phyloP scores from a whole-genome alignment of 2,113 vertebrate genomes.

The Carassius carassius region DNA sequence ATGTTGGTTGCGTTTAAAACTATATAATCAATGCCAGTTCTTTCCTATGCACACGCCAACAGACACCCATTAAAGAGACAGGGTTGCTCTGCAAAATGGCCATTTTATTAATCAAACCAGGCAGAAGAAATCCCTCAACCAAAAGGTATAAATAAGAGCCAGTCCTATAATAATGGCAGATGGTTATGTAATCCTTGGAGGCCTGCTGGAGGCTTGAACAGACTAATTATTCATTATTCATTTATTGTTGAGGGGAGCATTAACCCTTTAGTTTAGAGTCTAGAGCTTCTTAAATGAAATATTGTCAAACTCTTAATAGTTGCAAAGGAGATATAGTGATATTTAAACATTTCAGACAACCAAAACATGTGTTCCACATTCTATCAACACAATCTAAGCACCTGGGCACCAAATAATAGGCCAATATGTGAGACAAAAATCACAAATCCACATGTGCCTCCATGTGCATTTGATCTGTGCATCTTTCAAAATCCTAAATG shows the following conservation, averaged over 20 bases:
- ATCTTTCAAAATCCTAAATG: constrained; percentile 17
- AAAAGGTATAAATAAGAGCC: background rate
- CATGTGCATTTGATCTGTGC: constrained; percentile 10
- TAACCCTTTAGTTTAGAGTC: background rate
- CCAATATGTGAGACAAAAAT: background rate
- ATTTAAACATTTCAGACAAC: background rate
- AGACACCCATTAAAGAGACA: background rate
- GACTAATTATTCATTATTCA: background rate
- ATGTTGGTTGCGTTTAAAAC: background rate
- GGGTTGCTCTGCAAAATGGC: background rate
- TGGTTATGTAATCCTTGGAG: constrained; percentile 10
- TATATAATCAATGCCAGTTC: background rate
- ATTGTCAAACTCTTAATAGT: background rate
- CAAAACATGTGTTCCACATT: no score
- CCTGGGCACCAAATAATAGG: background rate
- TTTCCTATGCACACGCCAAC: background rate
- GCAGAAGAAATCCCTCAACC: background rate
- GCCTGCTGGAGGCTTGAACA: constrained; percentile 14
- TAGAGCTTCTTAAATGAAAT: background rate
- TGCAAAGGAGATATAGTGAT: background rate
- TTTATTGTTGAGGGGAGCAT: background rate
- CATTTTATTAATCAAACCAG: background rate
- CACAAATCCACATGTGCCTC: constrained; percentile 7
- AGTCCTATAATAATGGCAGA: background rate
- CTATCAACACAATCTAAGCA: background rate